phyloP scores from a whole-genome alignment of 2,888 invertebrate genomes.

The Xylota segnis region DNA sequence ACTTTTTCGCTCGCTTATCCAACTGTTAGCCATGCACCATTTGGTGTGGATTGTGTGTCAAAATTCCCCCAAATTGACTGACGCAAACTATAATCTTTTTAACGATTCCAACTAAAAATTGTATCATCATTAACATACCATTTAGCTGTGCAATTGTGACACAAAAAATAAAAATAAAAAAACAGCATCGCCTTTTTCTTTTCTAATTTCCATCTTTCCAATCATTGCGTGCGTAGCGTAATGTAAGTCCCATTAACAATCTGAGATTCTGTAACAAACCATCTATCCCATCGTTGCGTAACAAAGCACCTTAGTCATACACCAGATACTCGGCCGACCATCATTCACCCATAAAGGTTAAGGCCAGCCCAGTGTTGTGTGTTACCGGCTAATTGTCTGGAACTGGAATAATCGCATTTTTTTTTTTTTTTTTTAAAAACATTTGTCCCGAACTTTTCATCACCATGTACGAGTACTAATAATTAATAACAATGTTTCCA shows the following conservation, averaged over 20 bases:
- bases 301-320: slow-evolving; percentile 34
- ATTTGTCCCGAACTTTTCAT: not conserved
- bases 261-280: slow-evolving; percentile 11
- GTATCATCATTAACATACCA: slow-evolving; percentile 11
- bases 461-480: not conserved
- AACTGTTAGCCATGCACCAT: slow-evolving; percentile 42
- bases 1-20: not conserved
- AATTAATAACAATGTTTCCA: not conserved
- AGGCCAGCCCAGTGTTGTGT: slow-evolving; percentile 7
- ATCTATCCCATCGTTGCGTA: slow-evolving; percentile 22
- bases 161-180: not conserved
- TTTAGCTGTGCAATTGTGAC: slow-evolving; percentile 33
- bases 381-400: slow-evolving; percentile 45
- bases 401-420: slow-evolving; percentile 21
- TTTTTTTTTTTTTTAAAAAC: no score
- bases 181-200: not conserved
- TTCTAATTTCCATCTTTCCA: slow-evolving; percentile 10
- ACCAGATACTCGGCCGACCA: slow-evolving; percentile 2
- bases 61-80: not conserved
- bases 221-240: slow-evolving; percentile 28
- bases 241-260: slow-evolving; percentile 9
- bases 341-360: slow-evolving; percentile 45
- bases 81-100: not conserved
- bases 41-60: slow-evolving; percentile 7
- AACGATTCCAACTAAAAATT: not conserved